Percentiles rank a stretch among this genome's conserved stretches.
Evolutionary conservation across 2,113 vertebrate species (phyloP).

Genomic region (Ciconia stormi): DNA sequence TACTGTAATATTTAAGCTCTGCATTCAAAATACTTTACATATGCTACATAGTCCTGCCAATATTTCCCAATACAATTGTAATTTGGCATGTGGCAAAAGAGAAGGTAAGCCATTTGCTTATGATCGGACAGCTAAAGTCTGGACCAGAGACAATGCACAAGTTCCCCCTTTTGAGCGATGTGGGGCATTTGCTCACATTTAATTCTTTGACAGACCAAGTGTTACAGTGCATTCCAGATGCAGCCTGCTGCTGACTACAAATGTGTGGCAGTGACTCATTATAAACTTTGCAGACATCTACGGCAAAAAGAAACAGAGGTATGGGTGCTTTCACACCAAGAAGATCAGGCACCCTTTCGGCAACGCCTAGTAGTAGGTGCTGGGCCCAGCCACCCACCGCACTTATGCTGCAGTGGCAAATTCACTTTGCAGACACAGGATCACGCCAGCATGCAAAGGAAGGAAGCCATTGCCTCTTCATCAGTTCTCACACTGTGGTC

Average conservation of each 20-base stretch:
- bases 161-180: neutral
- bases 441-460: neutral
- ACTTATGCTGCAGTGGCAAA: neutral
- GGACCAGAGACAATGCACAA: neutral
- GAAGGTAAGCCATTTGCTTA: neutral
- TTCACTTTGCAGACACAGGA: neutral
- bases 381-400: accelerated
- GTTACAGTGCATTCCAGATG: neutral
- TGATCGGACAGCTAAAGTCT: neutral
- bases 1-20: neutral
- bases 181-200: neutral
- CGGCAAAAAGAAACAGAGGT: neutral
- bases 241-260: neutral
- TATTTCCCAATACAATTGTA: neutral
- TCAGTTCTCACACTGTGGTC: neutral
- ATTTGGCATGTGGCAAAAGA: neutral
- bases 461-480: neutral
- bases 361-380: neutral
- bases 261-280: neutral
- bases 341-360: neutral
- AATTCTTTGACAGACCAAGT: neutral
- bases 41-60: neutral
- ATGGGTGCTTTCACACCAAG: neutral
- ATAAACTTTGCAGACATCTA: neutral
- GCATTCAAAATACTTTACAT: neutral